Conservation (phyloP, 2,888 invertebrate species). For the Xestia rhomboidea region DNA sequence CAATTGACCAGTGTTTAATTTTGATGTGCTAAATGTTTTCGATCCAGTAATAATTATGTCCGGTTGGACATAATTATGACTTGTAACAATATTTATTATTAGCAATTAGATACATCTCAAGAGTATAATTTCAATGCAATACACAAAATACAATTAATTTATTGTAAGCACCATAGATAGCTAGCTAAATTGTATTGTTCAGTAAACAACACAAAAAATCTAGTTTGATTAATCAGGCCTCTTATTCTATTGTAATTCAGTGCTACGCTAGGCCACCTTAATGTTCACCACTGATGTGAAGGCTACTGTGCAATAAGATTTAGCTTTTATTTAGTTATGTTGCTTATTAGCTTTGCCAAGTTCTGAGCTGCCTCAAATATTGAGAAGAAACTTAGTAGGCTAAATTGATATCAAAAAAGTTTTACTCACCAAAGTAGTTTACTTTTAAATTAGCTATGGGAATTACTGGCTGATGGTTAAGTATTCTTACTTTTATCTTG, state of each 20-base stretch:
- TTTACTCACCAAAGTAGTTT: constrained; percentile 92
- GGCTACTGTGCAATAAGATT: background rate
- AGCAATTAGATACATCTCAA: no score
- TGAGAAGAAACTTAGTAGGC: background rate
- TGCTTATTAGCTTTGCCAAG: no score
- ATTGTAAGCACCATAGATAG: background rate
- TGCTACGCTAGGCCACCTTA: background rate
- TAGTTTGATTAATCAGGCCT: background rate
- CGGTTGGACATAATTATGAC: background rate
- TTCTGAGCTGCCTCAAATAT: background rate
- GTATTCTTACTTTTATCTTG: constrained; percentile 83
- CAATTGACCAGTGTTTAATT: background rate
- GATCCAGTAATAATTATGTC: no score
- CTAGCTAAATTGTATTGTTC: background rate
- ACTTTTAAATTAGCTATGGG: constrained; percentile 93
- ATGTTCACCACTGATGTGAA: background rate
- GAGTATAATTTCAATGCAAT: background rate
- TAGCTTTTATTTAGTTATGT: no score
- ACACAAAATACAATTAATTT: background rate
- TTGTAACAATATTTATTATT: background rate
- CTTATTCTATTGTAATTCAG: background rate
- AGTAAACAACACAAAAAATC: background rate
- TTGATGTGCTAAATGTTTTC: background rate
- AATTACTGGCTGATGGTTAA: constrained; percentile 92
- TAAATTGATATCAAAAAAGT: background rate